Percentiles rank a stretch among this genome's conserved stretches.
These are phyloP conservation scores for Gryllus bimaculatus DNA, from an alignment of 1,140 invertebrate genomes.

Conservation along the genomic window DNA sequence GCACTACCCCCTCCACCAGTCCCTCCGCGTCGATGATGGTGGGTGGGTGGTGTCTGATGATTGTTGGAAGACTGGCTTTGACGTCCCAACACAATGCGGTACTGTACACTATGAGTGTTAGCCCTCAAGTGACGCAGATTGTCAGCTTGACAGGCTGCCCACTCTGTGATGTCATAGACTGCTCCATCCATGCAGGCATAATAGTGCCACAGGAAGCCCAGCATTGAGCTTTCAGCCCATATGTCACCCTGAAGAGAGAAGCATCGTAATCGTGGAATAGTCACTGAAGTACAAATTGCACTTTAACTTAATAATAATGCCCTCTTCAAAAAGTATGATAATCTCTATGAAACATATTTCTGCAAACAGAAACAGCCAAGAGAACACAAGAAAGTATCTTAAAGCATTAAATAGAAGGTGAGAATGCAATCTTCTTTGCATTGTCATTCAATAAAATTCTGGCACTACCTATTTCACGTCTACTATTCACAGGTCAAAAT, in stretches of 20 bases:
- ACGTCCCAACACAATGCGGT: constrained; percentile 73
- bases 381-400: too few species aligned
- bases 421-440: too few species aligned
- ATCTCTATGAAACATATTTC: too few species aligned
- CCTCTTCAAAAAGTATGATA: too few species aligned
- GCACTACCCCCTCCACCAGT: neutral
- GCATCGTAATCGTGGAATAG: too few species aligned
- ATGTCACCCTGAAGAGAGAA: constrained; percentile 68
- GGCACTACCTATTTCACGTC: too few species aligned
- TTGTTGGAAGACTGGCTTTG: constrained; percentile 19
- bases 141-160: constrained; percentile 85
- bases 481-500: too few species aligned
- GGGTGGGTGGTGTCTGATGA: neutral
- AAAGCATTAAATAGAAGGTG: too few species aligned
- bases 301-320: too few species aligned
- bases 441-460: too few species aligned
- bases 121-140: constrained; percentile 69
- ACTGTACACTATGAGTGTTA: constrained; percentile 84
- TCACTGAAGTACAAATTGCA: too few species aligned
- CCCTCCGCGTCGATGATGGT: neutral
- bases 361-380: too few species aligned
- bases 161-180: constrained; percentile 90
- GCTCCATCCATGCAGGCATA: constrained; percentile 93
- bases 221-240: constrained; percentile 82
- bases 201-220: constrained; percentile 85